These are phyloP conservation scores for Philopotamus ludificatus DNA, from an alignment of 1,140 invertebrate genomes.

Conservation along the genomic window DNA sequence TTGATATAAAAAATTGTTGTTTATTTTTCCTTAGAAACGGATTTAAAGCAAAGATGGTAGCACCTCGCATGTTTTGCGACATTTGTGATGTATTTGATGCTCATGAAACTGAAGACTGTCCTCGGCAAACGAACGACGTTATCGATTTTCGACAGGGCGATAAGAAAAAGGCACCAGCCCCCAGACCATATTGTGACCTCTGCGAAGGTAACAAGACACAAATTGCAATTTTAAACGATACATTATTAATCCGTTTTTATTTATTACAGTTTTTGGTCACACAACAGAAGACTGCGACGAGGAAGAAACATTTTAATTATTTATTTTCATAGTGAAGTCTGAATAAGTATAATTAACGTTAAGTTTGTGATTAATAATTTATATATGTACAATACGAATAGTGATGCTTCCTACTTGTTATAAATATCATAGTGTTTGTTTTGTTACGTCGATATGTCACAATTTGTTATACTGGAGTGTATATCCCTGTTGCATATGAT, in stretches of 20 bases:
- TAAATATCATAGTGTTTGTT: no score
- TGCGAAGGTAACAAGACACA: conserved; percentile 65
- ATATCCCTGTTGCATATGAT: no score
- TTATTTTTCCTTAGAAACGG: conserved; percentile 47
- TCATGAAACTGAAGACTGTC: conserved; percentile 97
- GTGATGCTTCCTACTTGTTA: no score
- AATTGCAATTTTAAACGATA: conserved; percentile 1
- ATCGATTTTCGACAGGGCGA: conserved; percentile 51
- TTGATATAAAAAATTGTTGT: no score
- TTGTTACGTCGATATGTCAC: no score
- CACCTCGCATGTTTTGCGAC: conserved; percentile 91
- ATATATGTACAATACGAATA: no score
- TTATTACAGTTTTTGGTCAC: conserved; percentile 75
- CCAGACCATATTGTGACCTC: conserved; percentile 85
- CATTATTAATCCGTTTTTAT: conserved; percentile 37
- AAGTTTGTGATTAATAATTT: no score
- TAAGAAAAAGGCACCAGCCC: conserved; percentile 56
- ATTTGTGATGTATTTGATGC: conserved; percentile 96
- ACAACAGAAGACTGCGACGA: conserved; percentile 76
- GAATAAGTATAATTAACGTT: no score
- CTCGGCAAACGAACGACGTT: conserved; percentile 69
- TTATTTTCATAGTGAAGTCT: no score
- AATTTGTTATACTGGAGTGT: no score
- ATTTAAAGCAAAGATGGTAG: conserved; percentile 51
- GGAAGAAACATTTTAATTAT: conserved; percentile 73